phyloP scores from a whole-genome alignment of 2,888 invertebrate species.

The Diadegma fenestrale region DNA sequence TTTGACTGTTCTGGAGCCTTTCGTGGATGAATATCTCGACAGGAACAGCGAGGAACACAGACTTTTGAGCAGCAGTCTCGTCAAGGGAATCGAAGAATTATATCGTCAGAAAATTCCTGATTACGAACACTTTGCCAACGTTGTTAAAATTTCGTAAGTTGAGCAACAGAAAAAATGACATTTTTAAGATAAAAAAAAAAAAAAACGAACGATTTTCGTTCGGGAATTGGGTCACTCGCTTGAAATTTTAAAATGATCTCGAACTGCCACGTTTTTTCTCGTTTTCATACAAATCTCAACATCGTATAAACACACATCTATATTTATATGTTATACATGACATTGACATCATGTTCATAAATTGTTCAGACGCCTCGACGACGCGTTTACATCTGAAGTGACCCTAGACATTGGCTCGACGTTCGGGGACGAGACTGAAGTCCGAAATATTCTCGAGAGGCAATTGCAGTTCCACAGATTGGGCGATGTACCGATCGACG shows the following conservation, averaged over 20 bases:
- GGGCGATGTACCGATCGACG: slow-evolving; percentile 86
- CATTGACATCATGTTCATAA: slow-evolving; percentile 7
- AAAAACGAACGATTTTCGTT: not conserved
- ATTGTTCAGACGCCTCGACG: slow-evolving; percentile 86
- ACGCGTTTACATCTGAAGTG: slow-evolving; percentile 88
- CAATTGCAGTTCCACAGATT: slow-evolving; percentile 87
- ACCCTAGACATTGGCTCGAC: slow-evolving; percentile 90
- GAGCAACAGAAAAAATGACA: not conserved
- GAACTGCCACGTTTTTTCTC: not conserved
- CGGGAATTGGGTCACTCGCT: not conserved
- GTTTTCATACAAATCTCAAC: not conserved
- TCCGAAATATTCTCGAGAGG: slow-evolving; percentile 86
- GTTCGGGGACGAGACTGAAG: slow-evolving; percentile 86
- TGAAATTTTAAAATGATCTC: not conserved
- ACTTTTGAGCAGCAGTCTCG: slow-evolving; percentile 87
- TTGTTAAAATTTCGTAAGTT: slow-evolving; percentile 91
- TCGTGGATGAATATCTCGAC: slow-evolving; percentile 86
- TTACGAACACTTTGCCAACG: slow-evolving; percentile 85
- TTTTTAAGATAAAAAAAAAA: not conserved
- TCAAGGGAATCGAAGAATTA: slow-evolving; percentile 87
- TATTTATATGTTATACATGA: not conserved
- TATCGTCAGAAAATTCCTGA: slow-evolving; percentile 82
- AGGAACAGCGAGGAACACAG: slow-evolving; percentile 87
- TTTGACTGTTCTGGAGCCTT: slow-evolving; percentile 88
- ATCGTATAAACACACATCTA: not conserved